These are phyloP conservation scores for Phocides pigmalion DNA, from an alignment of 1,140 invertebrate genomes.

Conservation along the genomic window DNA sequence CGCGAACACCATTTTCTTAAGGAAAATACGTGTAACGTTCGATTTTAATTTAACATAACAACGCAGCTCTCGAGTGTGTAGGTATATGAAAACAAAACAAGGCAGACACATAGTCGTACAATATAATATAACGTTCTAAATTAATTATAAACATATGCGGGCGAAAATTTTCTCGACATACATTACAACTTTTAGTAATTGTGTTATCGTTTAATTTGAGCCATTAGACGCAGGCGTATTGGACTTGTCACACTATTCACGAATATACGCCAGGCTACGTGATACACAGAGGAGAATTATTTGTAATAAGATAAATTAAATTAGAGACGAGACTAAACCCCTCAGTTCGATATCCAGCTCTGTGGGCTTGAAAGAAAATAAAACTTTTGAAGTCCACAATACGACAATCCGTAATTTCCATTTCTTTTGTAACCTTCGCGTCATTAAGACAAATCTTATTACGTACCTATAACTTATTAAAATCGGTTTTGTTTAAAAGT, in stretches of 20 bases:
- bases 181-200: constrained; percentile 55
- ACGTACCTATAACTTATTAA: too few relatives aligned
- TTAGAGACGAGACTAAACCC: too few relatives aligned
- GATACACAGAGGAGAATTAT: too few relatives aligned
- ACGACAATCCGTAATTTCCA: too few relatives aligned
- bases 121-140: constrained; percentile 71
- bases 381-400: too few relatives aligned
- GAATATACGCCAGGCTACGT: not conserved
- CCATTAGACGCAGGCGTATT: constrained; percentile 47
- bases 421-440: too few relatives aligned
- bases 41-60: constrained; percentile 70
- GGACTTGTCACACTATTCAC: constrained; percentile 12
- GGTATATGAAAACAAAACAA: constrained; percentile 70
- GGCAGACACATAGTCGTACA: constrained; percentile 56
- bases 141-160: constrained; percentile 75
- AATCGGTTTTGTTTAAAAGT: too few relatives aligned
- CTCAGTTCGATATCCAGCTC: too few relatives aligned
- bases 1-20: constrained; percentile 44
- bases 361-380: too few relatives aligned
- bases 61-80: constrained; percentile 42
- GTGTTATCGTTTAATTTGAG: constrained; percentile 68
- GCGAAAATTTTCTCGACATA: constrained; percentile 50
- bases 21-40: constrained; percentile 57
- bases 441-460: too few relatives aligned
- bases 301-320: too few relatives aligned